Evolutionary conservation across 2,888 invertebrate species (phyloP), one percentile per base, ranked within the genome.

Genomic region (Platerodrilus igneus): DNA sequence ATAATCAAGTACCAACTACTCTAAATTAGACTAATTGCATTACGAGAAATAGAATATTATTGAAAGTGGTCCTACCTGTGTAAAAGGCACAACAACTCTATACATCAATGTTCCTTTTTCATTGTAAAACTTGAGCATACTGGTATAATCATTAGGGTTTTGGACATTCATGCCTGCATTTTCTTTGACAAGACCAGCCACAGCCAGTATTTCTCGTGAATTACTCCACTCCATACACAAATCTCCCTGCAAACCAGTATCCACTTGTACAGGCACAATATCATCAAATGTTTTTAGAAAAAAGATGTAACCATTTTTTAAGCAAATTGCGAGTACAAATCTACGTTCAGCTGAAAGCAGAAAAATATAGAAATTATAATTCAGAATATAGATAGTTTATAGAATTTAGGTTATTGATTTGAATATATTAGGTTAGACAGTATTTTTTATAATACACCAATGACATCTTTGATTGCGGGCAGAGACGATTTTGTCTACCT

Each of bases 161-260:
- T 57, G 50, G 23, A 52, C 37, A 5, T 50, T 45, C n/a, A n/a
- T n/a, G n/a, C n/a, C n/a, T 40, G 61, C 53, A 7, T 62, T 62
- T 61, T 54, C 61, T n/a, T 77, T 65, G 8, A 81, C 79, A 1
- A 61, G 48, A n/a, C 96, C 95, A 28, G 92, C 93, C 1, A 95
- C 91, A 0, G 94, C 95, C 43, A 96, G 72, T 36, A 93, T 71
- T 63, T 93, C 91, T 18, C 92, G 81, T 2, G 92, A 92, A 67
- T 94, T 95, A 45, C 93, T 93, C 96, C 96, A 96, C 71, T 96
- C 95, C 77, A 95, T 88, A 54, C 86, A 83, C 50, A 90, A 69
- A 5, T 86, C 85, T 11, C 86, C 86, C 55, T 82, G 77, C 44
- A 89, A 70, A n/a, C 83, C 82, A 0, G 94, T 94, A 59, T 80